phyloP scores from a whole-genome alignment of 1,140 invertebrate species.

The Coptotermes formosanus region DNA sequence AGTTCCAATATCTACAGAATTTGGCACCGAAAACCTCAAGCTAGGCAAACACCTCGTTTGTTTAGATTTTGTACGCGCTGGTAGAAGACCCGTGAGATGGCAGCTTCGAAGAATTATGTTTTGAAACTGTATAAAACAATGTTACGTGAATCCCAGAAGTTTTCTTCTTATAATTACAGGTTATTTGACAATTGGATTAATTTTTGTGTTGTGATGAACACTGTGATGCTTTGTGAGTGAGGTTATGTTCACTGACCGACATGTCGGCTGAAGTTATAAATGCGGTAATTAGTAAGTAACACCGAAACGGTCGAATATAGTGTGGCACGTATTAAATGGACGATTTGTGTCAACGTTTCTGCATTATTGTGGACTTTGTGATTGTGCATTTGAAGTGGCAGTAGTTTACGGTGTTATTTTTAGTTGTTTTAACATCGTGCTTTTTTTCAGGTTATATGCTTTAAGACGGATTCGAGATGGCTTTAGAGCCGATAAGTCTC shows the following conservation, averaged over 20 bases:
- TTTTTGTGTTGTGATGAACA: not conserved
- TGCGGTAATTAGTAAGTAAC: not conserved
- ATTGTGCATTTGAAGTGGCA: not conserved
- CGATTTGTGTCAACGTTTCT: too few species aligned
- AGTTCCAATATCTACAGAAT: too few species aligned
- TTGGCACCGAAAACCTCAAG: too few species aligned
- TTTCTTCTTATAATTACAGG: not conserved
- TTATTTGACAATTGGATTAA: not conserved
- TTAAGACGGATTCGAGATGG: not conserved
- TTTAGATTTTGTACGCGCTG: too few species aligned
- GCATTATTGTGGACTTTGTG: too few species aligned
- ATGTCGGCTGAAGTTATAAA: not conserved
- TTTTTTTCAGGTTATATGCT: not conserved
- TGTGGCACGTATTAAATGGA: too few species aligned
- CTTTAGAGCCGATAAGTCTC: not conserved
- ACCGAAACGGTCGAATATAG: not conserved
- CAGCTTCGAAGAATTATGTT: not conserved
- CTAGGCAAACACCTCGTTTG: too few species aligned
- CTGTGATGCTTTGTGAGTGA: not conserved
- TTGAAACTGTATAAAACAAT: not conserved
- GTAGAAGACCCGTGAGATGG: not conserved
- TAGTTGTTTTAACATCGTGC: not conserved
- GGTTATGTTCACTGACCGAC: not conserved
- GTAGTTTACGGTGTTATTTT: not conserved
- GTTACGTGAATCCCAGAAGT: not conserved